Evolutionary conservation across 2,888 invertebrate genomes (phyloP), one percentile per base, ranked within the genome.

Genomic region (Imbricaverruca yamaguchii): DNA sequence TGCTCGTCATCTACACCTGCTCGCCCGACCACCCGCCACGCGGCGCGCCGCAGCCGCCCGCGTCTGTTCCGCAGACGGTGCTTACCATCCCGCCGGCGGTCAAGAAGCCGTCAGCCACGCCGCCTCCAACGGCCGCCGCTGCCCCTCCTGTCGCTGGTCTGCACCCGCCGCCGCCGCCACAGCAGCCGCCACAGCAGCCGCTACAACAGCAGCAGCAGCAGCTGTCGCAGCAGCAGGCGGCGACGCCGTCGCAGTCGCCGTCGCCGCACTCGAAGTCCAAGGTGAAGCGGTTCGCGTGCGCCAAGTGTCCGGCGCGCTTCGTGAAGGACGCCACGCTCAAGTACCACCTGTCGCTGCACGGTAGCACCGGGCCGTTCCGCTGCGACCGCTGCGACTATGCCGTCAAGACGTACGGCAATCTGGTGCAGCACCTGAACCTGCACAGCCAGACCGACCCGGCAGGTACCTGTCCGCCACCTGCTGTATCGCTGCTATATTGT

Each of bases 341-440:
- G 82, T 92, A 93, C 85, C 93, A 93, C 85, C 87, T 90, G 86
- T 90, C 91, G 1, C 87, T 92, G 84, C 92, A 93, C 85, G 91
- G 92, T 81, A 88, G 90, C 83, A 89, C 90, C 84, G 90, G 91
- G 11, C 90, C 90, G 21, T 91, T 91, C 85, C 91, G 91, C 85
- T 94, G 94, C 85, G 90, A 90, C 80, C 90, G 91, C 84, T 94
- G 94, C 86, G 91, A 90, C 85, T 93, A 92, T 85, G 89, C 92
- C 12, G 92, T 92, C 0, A 91, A 91, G 85, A 92, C 92, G 56
- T 88, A 90, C 56, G 92, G 91, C 63, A 92, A 92, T 85, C 87
- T 93, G 81, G 90, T 91, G 2, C 91, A 91, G 84, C 93, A 93
- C 85, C 91, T 91, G 85, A 84, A 86, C 56, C 85, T 89, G 18